Conservation (phyloP, 2,888 invertebrate genomes). For the Dorcus parallelipipedus region DNA sequence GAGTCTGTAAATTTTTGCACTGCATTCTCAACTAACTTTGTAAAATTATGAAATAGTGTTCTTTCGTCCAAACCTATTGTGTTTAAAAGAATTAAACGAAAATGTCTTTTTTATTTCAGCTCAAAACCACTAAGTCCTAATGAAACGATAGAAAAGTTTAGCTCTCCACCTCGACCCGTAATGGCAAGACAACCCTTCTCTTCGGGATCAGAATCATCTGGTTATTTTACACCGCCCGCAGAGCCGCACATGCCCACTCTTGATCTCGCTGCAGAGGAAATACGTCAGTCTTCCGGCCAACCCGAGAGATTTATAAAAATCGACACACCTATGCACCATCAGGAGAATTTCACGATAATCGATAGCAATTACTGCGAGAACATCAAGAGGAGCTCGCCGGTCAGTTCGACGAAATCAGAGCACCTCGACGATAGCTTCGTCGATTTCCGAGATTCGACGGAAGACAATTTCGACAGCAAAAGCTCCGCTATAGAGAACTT, state of each 20-base stretch:
- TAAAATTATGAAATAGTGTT: too few relatives aligned
- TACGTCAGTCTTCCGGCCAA: conserved; percentile 11
- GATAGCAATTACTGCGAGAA: conserved; percentile 19
- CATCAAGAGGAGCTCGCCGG: conserved; percentile 15
- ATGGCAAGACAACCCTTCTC: conserved; percentile 34
- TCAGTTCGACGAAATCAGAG: conserved; percentile 16
- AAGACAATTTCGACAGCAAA: neutral
- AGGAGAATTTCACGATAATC: conserved; percentile 25
- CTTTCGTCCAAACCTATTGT: too few relatives aligned
- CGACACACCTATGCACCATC: conserved; percentile 24
- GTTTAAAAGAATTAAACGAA: too few relatives aligned
- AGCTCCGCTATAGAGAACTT: neutral
- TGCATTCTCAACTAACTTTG: too few relatives aligned
- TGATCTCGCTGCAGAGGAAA: conserved; percentile 19
- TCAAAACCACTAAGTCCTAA: conserved; percentile 32
- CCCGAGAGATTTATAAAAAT: conserved; percentile 28
- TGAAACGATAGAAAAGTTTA: conserved; percentile 28
- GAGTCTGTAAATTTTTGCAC: too few relatives aligned
- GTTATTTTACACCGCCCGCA: conserved; percentile 47
- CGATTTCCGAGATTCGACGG: conserved; percentile 7
- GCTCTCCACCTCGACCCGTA: conserved; percentile 17
- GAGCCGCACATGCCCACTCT: conserved; percentile 37
- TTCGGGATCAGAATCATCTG: conserved; percentile 47
- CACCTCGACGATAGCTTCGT: conserved; percentile 18
- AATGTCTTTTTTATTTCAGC: conserved; percentile 21